Evolutionary conservation across 2,797 vertebrate species (phyloP), one percentile per base, ranked within the genome.

Genomic region (Picus viridis): DNA sequence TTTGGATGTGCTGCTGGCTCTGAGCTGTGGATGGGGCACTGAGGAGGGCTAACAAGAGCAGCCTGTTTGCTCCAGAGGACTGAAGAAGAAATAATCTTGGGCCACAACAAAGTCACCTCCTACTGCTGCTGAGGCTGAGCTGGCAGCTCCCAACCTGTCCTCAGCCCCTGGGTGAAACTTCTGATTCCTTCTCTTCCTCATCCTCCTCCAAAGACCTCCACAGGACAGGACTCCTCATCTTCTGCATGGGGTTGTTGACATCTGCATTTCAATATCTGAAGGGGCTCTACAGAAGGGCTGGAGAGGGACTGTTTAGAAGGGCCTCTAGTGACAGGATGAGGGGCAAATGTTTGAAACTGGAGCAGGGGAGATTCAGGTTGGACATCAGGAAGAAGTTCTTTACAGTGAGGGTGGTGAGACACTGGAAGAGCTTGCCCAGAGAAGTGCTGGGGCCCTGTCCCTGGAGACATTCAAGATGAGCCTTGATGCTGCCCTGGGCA

Each of bases 181-280:
- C 3, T 8, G 9, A 36, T 10, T 6, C 8, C 0, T 22, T 10
- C 45, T 9, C 12, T 3, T 15, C 7, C 45, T 39, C 32, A 0
- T 9, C 3, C 7, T 7, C 15, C 4, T 4, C 49, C 7, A 39
- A 54, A 39, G 3, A 27, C 1, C 20, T 13, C 47, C 5, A 1
- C 2, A 3, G 49, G 8, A 10, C 58, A 8, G 36, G 17, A 24
- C 2, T 3, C 57, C 67, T 12, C 9, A 1, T 18, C 43, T 5
- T 17, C 61, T 3, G 1, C 56, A 5, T 5, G 0, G 22, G 36
- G 15, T 32, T 47, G 16, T 2, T 5, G 15, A 3, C 1, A 14
- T 3, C 56, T 16, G 12, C 1, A 51, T 51, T 51, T 51, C 49
- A 24, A 7, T 51, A 51, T 51, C 49, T 51, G 49, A 51, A 51